Percentiles rank a stretch among this genome's conserved stretches.
phyloP scores from a whole-genome alignment of 2,888 invertebrate species.

The Dryobotodes eremita region DNA sequence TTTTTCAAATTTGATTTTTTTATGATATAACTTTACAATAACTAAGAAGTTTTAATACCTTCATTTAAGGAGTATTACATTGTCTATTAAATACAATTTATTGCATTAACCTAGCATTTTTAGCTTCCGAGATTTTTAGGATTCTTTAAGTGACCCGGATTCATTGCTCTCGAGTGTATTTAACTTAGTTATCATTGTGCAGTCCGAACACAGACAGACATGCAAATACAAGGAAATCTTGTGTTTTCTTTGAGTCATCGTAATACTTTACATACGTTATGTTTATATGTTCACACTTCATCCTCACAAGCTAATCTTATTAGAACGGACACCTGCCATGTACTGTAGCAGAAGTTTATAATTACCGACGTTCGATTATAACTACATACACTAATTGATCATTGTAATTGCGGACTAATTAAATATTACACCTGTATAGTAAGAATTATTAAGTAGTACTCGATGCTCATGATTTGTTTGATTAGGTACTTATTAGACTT shows the following conservation, averaged over 20 bases:
- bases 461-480: constrained; percentile 18
- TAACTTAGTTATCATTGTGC: constrained; percentile 33
- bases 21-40: no score
- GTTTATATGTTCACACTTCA: constrained; percentile 27
- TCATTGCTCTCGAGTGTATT: no score
- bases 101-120: no score
- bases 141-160: no score
- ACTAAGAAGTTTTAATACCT: no score
- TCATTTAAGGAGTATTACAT: no score
- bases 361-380: constrained; percentile 26
- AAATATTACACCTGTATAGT: constrained; percentile 38
- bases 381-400: constrained; percentile 15
- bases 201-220: constrained; percentile 21
- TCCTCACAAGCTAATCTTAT: constrained; percentile 18
- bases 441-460: constrained; percentile 3
- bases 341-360: constrained; percentile 18
- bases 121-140: no score
- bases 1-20: no score
- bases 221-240: constrained; percentile 40
- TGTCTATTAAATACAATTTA: no score
- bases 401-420: constrained; percentile 36
- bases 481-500: neutral
- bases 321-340: neutral
- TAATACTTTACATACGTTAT: constrained; percentile 31
- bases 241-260: constrained; percentile 24